These are phyloP conservation scores for Perizoma affinitatum DNA, from an alignment of 2,888 invertebrate species.

Conservation along the genomic window DNA sequence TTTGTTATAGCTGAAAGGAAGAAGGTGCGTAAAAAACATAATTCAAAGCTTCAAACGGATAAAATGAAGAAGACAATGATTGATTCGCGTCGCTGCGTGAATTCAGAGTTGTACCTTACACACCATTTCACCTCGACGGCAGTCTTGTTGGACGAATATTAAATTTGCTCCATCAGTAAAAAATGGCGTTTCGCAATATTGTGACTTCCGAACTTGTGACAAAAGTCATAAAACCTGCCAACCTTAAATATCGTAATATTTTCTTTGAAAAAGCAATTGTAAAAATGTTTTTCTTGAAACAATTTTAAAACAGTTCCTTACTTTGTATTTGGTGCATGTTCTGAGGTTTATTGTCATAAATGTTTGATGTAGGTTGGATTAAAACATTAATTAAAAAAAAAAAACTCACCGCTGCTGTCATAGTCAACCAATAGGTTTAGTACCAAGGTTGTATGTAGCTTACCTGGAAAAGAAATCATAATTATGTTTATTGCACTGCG, in stretches of 20 bases:
- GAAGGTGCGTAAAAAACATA: conserved; percentile 48
- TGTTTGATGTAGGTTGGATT: too few species aligned
- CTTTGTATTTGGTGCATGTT: too few species aligned
- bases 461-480: too few species aligned
- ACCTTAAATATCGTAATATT: conserved; percentile 8
- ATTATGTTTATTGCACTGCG: too few species aligned
- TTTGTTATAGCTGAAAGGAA: conserved; percentile 5
- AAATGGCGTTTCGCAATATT: conserved; percentile 66
- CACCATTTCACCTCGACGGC: conserved; percentile 44
- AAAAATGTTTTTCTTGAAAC: too few species aligned
- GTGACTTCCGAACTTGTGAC: conserved; percentile 64
- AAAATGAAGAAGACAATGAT: conserved; percentile 65
- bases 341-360: too few species aligned
- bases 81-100: conserved; percentile 58
- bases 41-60: conserved; percentile 40
- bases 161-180: conserved; percentile 72
- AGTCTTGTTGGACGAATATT: conserved; percentile 70
- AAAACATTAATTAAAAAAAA: neutral
- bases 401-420: neutral
- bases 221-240: conserved; percentile 28
- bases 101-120: conserved; percentile 57
- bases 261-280: too few species aligned
- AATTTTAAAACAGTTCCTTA: too few species aligned
- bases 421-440: too few species aligned
- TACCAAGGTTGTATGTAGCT: too few species aligned